Percentiles rank a stretch among this genome's conserved stretches.
Evolutionary conservation across 2,888 invertebrate genomes (phyloP).

Genomic region (Mythimna lalbum): DNA sequence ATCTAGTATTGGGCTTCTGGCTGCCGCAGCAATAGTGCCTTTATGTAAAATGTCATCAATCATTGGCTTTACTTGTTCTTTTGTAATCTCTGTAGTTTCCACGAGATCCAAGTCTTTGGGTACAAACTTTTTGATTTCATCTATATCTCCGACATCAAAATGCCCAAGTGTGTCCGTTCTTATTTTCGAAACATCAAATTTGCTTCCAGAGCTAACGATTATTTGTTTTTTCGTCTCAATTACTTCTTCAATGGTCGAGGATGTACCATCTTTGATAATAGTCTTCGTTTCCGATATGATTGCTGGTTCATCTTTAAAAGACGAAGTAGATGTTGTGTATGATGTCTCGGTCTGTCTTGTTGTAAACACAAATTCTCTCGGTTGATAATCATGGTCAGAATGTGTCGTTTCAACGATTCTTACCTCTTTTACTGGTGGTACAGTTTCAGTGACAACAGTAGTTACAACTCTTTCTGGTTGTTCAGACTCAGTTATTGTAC

Average conservation of each 20-base stretch:
- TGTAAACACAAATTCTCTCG: slow-evolving; percentile 66
- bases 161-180: slow-evolving; percentile 84
- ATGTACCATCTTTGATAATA: slow-evolving; percentile 66
- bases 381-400: slow-evolving; percentile 49
- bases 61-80: slow-evolving; percentile 84
- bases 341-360: slow-evolving; percentile 74
- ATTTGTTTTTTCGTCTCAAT: slow-evolving; percentile 64
- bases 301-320: slow-evolving; percentile 66
- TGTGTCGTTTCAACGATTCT: slow-evolving; percentile 52
- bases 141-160: slow-evolving; percentile 76
- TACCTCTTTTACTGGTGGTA: slow-evolving; percentile 59
- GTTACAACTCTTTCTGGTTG: slow-evolving; percentile 39
- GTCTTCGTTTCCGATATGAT: slow-evolving; percentile 65
- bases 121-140: slow-evolving; percentile 72
- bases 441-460: slow-evolving; percentile 45
- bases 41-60: slow-evolving; percentile 87
- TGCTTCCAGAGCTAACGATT: slow-evolving; percentile 67
- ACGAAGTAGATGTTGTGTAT: slow-evolving; percentile 63
- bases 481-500: slow-evolving; percentile 2
- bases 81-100: slow-evolving; percentile 81
- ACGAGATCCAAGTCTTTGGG: slow-evolving; percentile 76
- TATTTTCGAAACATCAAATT: slow-evolving; percentile 86
- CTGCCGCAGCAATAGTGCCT: slow-evolving; percentile 81
- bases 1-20: slow-evolving; percentile 81
- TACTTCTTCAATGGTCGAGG: slow-evolving; percentile 63